Base-by-base conservation (phyloP, 2,113 vertebrate species). In the Machaerirhynchus nigripectus region DNA sequence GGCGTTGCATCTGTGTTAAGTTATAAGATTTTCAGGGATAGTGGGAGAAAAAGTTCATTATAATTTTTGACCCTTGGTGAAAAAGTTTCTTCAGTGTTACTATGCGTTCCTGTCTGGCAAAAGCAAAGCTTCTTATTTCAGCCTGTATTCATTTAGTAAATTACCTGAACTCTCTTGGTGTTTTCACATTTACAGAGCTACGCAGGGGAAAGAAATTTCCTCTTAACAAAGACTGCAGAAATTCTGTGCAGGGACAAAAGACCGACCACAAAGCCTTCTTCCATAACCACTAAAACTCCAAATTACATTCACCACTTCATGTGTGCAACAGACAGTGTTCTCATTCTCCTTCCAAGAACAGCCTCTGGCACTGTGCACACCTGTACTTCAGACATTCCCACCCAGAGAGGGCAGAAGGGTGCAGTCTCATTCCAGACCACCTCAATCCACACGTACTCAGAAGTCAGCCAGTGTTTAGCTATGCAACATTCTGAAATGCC, bases 211-310 rank as follows among this genome's bases (percentile, higher is more conserved):
- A 53, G 35, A 70, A 91, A 91, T 37, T 53, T 75, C 31, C 77
- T 84, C 94, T 91, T 87, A 87, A 79, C n/a, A 64, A 78, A 75
- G 37, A 68, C 61, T n/a, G 22, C 42, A 81, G 69, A 89, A 89
- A 87, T 14, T 17, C 20, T 61, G 49, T 13, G 22, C 46, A 79
- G 87, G 46, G 44, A 82, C 65, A 82, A 73, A 77, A 86, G 74
- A 47, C 6, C 7, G 13, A 59, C 37, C 49, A 53, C 11, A 4
- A 81, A 65, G 26, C 15, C 37, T 74, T 42, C 15, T 68, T 81
- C 70, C 50, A 73, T 11, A 64, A 53, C 53, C 59, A 28, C 42
- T 61, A 65, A 11, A 84, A 40, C 85, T 53, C 55, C 57, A 44
- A 90, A 59, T 46, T 53, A 9, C 24, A 18, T 24, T 68, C 52